A percentile compares a stretch with the other conserved stretches of the same genome.
These are phyloP conservation scores for Leptodirus hochenwartii DNA, from an alignment of 2,888 invertebrate species.

Conservation along the genomic window DNA sequence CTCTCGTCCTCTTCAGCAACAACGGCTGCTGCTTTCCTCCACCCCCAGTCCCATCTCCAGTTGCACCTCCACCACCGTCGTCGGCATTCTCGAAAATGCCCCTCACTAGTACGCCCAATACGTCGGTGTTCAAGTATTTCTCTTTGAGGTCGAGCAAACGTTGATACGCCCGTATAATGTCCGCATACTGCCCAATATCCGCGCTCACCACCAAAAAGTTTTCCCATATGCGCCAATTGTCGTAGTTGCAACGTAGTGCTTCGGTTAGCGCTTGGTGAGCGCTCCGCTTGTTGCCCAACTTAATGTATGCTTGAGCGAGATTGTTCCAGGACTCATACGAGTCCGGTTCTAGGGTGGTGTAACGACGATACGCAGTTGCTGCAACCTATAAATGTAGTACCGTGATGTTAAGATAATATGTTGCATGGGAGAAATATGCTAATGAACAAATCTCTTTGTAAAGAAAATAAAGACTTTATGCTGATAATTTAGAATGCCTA, in stretches of 20 bases:
- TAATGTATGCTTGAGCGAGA: slow-evolving; percentile 81
- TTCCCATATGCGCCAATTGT: slow-evolving; percentile 93
- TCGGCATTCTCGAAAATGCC: slow-evolving; percentile 38
- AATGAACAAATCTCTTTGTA: no score
- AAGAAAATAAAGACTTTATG: no score
- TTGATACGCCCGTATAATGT: slow-evolving; percentile 70
- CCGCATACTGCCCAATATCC: slow-evolving; percentile 71
- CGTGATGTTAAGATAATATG: no score
- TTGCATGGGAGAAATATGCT: no score
- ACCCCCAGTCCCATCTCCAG: not conserved
- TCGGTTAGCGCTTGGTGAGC: slow-evolving; percentile 77
- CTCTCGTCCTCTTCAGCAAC: slow-evolving; percentile 36
- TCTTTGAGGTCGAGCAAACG: slow-evolving; percentile 70
- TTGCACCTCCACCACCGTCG: not conserved
- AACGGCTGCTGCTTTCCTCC: slow-evolving; percentile 20
- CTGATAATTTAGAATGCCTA: no score
- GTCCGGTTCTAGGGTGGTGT: slow-evolving; percentile 70
- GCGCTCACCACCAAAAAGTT: slow-evolving; percentile 78
- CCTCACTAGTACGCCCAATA: slow-evolving; percentile 51
- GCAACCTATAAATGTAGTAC: slow-evolving; percentile 34
- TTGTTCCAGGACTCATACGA: slow-evolving; percentile 98
- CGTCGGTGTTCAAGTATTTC: slow-evolving; percentile 58
- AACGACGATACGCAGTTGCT: slow-evolving; percentile 69
- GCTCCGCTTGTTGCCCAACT: slow-evolving; percentile 65
- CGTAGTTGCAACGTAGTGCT: slow-evolving; percentile 79